Evolutionary conservation across 1,140 invertebrate species (phyloP), one percentile per base, ranked within the genome.

Genomic region (Diorhabda carinulata): DNA sequence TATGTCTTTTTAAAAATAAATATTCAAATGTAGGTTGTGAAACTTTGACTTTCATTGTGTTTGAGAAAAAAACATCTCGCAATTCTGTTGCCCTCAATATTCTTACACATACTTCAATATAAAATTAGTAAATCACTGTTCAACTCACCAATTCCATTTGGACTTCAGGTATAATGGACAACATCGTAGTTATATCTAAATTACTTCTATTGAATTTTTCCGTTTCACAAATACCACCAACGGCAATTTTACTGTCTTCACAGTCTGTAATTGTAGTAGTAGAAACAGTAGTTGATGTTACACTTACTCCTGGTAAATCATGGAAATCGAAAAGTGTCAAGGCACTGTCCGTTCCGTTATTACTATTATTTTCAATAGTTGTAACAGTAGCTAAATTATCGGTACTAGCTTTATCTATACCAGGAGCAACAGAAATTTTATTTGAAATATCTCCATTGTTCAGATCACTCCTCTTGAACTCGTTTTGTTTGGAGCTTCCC

Each of bases 201-300:
- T 61, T 25, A 2, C 43, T 43, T 52, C 56, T 47, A 8, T 56
- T 56, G n/a, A 68, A 43, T 40, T 61, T 68, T 56, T 63, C 61
- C 5, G 52, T 68, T 5, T 61, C 47, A 4, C 47, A 52, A 6
- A 52, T 52, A 52, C n/a, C n/a, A 3, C 47, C 47, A 8, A 52
- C 47, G 6, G 6, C 6, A 52, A 9, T 5, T 6, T 6, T 52
- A 52, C 6, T n/a, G 6, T 52, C 67, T 8, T 63, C 56, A 57
- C 56, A 63, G 4, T 67, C 41, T 7, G 10, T 42, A 25, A 59
- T 43, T 2, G 47, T 3, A 8, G 6, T n/a, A 52, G 47, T 6
- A 2, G 47, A 4, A 2, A 52, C n/a, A 4, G 47, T 52, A 52
- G 6, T 52, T 3, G 47, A 52, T 25, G 25, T 25, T 4, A 52